Evolutionary conservation across 1,140 invertebrate genomes (phyloP).

Genomic region (Pemphigus obesinymphae): DNA sequence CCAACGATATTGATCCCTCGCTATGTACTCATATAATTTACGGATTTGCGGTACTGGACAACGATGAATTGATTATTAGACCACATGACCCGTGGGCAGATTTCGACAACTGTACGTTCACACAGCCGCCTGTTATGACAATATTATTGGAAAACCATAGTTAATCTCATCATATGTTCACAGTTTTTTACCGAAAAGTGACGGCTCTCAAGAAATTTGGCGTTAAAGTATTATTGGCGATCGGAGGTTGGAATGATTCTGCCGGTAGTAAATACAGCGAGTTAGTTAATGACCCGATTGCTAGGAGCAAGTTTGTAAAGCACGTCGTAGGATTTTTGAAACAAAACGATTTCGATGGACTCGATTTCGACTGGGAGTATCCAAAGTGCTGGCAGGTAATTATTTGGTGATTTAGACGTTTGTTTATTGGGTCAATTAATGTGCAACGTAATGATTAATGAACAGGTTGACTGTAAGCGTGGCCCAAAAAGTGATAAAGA

Average conservation of each 20-base stretch:
- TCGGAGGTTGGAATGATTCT: conserved; percentile 64
- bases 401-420: neutral
- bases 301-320: conserved; percentile 54
- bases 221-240: conserved; percentile 59
- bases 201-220: conserved; percentile 55
- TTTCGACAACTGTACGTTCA: conserved; percentile 58
- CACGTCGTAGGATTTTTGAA: conserved; percentile 56
- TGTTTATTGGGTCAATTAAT: neutral
- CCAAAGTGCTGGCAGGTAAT: conserved; percentile 66
- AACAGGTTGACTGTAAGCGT: conserved; percentile 69
- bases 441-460: neutral
- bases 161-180: conserved; percentile 20
- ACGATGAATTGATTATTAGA: conserved; percentile 58
- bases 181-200: conserved; percentile 59
- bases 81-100: conserved; percentile 66
- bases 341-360: conserved; percentile 59
- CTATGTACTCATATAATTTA: conserved; percentile 71
- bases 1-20: conserved; percentile 62
- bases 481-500: conserved; percentile 71
- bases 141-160: neutral
- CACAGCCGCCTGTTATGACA: fast-evolving
- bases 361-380: conserved; percentile 66
- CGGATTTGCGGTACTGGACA: conserved; percentile 65
- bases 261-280: conserved; percentile 60
- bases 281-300: conserved; percentile 54